phyloP scores from a whole-genome alignment of 2,888 invertebrate species.

The Thyatira batis region DNA sequence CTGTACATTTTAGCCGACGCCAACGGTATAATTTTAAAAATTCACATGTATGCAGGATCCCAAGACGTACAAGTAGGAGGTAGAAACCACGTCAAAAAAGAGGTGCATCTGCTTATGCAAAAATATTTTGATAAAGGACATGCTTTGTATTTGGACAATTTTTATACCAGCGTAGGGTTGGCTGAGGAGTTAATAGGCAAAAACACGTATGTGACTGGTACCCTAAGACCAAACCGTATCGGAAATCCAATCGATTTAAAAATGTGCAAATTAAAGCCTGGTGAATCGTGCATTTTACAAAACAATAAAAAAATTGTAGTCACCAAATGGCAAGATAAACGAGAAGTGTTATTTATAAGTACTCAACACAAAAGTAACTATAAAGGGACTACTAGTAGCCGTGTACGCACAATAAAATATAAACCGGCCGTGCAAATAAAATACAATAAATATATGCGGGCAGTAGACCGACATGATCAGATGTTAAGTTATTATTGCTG shows the following conservation, averaged over 20 bases:
- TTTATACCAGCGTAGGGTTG: constrained; percentile 14
- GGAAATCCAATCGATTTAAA: constrained; percentile 6
- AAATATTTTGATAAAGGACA: constrained; percentile 16
- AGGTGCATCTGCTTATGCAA: constrained; percentile 14
- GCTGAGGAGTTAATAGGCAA: constrained; percentile 12
- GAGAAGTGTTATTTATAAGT: too few species aligned
- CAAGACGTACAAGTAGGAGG: constrained; percentile 10
- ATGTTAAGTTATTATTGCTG: too few species aligned
- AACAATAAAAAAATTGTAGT: too few species aligned
- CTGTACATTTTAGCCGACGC: constrained; percentile 7
- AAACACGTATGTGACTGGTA: constrained; percentile 16
- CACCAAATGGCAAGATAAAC: too few species aligned
- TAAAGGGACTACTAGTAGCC: too few species aligned
- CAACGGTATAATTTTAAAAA: constrained; percentile 4
- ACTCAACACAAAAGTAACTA: too few species aligned
- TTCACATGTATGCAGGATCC: constrained; percentile 10
- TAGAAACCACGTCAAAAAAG: constrained; percentile 19
- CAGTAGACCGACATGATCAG: too few species aligned
- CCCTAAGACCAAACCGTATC: constrained; percentile 11
- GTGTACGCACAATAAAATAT: too few species aligned
- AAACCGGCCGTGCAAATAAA: too few species aligned
- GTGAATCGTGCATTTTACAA: not conserved
- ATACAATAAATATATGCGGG: too few species aligned
- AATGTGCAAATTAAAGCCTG: constrained; percentile 8
- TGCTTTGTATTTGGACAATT: constrained; percentile 17